phyloP scores from a whole-genome alignment of 37 sponge, comb jelly and placozoan genomes.

The Diacarnus erythraeanus region DNA sequence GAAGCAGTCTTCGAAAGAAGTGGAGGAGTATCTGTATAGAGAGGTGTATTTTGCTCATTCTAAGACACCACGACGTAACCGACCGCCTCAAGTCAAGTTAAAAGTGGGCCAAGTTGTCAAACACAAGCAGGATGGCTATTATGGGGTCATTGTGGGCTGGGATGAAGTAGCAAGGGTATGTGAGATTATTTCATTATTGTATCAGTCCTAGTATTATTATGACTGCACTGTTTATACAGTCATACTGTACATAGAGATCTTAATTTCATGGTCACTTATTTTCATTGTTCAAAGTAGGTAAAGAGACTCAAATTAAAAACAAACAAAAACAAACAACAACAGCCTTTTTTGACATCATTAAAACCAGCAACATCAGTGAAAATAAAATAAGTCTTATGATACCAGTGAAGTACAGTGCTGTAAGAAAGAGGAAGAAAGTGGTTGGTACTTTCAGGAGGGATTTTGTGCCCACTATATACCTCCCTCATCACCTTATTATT shows the following conservation, averaged over 20 bases:
- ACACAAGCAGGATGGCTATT: conserved; percentile 58
- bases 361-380: too few species aligned
- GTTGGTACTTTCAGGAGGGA: not conserved
- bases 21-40: conserved; percentile 36
- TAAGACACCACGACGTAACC: conserved; percentile 21
- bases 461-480: too few species aligned
- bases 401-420: too few species aligned
- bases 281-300: too few species aligned
- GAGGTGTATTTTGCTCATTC: conserved; percentile 81
- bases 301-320: too few species aligned
- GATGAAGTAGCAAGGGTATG: conserved; percentile 67
- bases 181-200: too few species aligned
- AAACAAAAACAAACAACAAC: too few species aligned
- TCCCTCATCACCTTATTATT: not conserved
- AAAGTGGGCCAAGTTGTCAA: conserved; percentile 70
- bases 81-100: conserved; percentile 48
- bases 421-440: not conserved
- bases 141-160: conserved; percentile 87
- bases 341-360: too few species aligned
- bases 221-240: not conserved
- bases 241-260: not conserved
- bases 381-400: too few species aligned
- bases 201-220: not conserved
- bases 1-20: conserved; percentile 10
- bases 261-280: not conserved